Conservation (phyloP, 2,888 invertebrate species). For the Julus scandinavius region DNA sequence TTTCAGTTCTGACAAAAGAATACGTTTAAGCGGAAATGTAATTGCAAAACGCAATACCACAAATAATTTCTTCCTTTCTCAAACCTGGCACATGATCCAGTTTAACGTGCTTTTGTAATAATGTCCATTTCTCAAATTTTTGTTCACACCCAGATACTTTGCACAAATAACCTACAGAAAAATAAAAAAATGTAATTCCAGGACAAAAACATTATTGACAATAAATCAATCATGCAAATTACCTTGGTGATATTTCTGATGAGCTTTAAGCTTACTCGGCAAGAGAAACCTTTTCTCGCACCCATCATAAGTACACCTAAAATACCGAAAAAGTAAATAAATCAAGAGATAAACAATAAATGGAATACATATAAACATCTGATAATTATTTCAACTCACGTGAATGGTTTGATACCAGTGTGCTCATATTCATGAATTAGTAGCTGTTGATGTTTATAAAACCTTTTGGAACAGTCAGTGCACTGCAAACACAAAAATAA, state of each 20-base stretch:
- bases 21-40: not conserved
- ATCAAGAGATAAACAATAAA: not conserved
- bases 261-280: slow-evolving; percentile 61
- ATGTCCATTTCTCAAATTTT: slow-evolving; percentile 47
- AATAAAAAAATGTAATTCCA: not conserved
- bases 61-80: not conserved
- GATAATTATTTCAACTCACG: slow-evolving; percentile 52
- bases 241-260: slow-evolving; percentile 62
- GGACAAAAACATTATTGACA: not conserved
- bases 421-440: slow-evolving; percentile 60
- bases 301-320: slow-evolving; percentile 61
- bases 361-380: not conserved
- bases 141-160: slow-evolving; percentile 17
- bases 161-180: not conserved
- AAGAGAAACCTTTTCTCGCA: slow-evolving; percentile 61
- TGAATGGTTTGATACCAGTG: slow-evolving; percentile 57
- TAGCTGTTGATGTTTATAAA: slow-evolving; percentile 62
- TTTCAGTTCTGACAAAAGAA: slow-evolving; percentile 1
- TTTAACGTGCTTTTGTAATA: not conserved
- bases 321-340: not conserved
- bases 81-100: slow-evolving; percentile 46
- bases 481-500: slow-evolving; percentile 59
- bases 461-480: slow-evolving; percentile 60
- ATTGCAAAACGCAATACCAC: not conserved
- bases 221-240: not conserved